Evolutionary conservation across 2,797 vertebrate genomes (phyloP).

Genomic region (Ceryle rudis): DNA sequence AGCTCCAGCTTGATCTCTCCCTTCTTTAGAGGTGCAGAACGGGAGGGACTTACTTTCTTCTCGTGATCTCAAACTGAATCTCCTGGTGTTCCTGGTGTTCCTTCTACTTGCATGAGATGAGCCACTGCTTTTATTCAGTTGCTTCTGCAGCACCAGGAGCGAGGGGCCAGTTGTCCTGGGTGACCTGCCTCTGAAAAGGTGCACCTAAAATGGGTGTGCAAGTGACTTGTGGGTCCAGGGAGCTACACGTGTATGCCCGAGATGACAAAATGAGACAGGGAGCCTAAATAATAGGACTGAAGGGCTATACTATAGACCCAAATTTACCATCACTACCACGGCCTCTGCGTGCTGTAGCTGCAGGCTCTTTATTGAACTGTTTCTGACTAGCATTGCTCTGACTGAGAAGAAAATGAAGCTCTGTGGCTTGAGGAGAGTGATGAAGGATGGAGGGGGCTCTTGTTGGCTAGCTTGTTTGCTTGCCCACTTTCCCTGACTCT

Average conservation of each 20-base stretch:
- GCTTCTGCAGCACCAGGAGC: not conserved
- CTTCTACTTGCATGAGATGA: not conserved
- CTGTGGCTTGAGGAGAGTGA: not conserved
- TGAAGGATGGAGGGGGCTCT: not conserved
- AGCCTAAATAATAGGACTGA: not conserved
- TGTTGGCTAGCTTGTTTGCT: not conserved
- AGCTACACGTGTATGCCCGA: not conserved
- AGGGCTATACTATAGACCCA: accelerated
- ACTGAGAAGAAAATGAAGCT: not conserved
- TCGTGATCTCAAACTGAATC: not conserved
- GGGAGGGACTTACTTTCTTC: not conserved
- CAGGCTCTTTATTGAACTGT: not conserved
- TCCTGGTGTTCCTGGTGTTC: not conserved
- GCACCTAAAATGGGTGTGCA: not conserved
- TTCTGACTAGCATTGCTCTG: not conserved
- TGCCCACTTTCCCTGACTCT: not conserved
- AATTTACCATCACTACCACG: not conserved
- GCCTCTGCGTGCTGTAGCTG: not conserved
- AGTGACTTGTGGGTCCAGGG: not conserved
- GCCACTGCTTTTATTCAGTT: not conserved
- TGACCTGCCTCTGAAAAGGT: not conserved
- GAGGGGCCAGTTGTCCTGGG: not conserved
- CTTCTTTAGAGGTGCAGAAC: not conserved
- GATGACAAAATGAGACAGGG: not conserved
- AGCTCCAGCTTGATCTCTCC: not conserved